These are phyloP conservation scores for Syngnathus rostellatus DNA, from an alignment of 2,797 vertebrate genomes.

Conservation along the genomic window DNA sequence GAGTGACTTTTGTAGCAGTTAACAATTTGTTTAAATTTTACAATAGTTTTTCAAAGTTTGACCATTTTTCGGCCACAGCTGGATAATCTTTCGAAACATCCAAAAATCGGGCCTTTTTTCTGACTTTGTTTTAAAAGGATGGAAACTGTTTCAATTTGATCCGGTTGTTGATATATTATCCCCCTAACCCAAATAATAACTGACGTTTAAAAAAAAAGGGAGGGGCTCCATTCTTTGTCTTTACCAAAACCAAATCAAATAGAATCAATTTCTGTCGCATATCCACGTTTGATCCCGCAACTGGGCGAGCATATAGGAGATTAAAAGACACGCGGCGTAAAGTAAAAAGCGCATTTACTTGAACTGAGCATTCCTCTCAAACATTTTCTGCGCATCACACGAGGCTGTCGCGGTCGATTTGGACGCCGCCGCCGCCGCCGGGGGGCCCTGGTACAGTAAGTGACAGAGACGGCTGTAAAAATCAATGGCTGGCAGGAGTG, in stretches of 20 bases:
- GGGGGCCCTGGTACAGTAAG: conserved; percentile 57
- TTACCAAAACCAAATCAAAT: conserved; percentile 13
- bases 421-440: conserved; percentile 50
- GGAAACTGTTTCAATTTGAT: background rate
- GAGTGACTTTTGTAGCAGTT: background rate
- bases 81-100: background rate
- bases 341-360: conserved; percentile 38
- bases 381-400: conserved; percentile 57
- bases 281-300: conserved; percentile 40
- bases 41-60: no score
- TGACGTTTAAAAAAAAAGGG: no score
- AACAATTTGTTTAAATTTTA: background rate
- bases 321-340: conserved; percentile 43
- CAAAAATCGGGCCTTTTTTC: background rate
- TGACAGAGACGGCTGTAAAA: conserved; percentile 66
- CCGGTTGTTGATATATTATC: background rate
- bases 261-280: conserved; percentile 24
- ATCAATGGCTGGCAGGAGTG: conserved; percentile 70
- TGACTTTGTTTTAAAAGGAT: background rate
- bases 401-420: conserved; percentile 61
- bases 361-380: conserved; percentile 38
- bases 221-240: conserved; percentile 12
- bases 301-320: conserved; percentile 26
- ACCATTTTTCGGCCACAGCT: no score
- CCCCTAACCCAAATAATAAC: background rate